Evolutionary conservation across 2,113 vertebrate species (phyloP).

Genomic region (Atractosteus spatula): DNA sequence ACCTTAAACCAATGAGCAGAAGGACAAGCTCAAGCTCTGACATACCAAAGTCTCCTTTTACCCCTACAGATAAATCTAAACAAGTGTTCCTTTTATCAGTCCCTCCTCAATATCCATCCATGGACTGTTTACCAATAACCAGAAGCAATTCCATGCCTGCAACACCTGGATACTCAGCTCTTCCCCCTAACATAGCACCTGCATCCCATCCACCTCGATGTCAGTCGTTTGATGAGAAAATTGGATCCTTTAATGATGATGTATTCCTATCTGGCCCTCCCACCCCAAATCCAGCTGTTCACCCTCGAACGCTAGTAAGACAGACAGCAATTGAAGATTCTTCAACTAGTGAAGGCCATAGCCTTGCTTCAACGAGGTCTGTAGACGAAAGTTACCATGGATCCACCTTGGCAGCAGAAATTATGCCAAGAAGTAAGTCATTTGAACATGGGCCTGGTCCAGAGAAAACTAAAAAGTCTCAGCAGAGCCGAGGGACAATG

Average conservation of each 20-base stretch:
- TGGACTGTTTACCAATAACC: slow-evolving; percentile 96
- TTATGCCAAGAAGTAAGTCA: slow-evolving; percentile 74
- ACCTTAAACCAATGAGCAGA: slow-evolving; percentile 90
- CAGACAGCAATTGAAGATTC: slow-evolving; percentile 91
- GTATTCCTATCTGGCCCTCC: slow-evolving; percentile 87
- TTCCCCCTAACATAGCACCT: slow-evolving; percentile 77
- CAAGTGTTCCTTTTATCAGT: slow-evolving; percentile 94
- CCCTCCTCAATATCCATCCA: slow-evolving; percentile 75
- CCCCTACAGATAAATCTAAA: slow-evolving; percentile 94
- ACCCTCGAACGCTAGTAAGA: slow-evolving; percentile 85
- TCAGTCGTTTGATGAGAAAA: slow-evolving; percentile 97
- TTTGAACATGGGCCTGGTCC: slow-evolving; percentile 66
- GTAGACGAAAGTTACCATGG: slow-evolving; percentile 79
- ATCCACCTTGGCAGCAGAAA: slow-evolving; percentile 63
- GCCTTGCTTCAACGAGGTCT: slow-evolving; percentile 68
- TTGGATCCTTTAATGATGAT: slow-evolving; percentile 82
- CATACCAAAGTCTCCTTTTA: slow-evolving; percentile 97
- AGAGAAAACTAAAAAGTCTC: slow-evolving; percentile 81
- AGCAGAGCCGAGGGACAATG: slow-evolving; percentile 90
- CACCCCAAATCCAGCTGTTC: slow-evolving; percentile 76
- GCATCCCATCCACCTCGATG: slow-evolving; percentile 82
- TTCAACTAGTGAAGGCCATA: slow-evolving; percentile 73
- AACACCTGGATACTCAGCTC: slow-evolving; percentile 84
- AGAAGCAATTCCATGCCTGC: slow-evolving; percentile 96
- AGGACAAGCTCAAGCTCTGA: slow-evolving; percentile 96